Evolutionary conservation across 2,113 vertebrate genomes (phyloP), one percentile per base, ranked within the genome.

Genomic region (Pangasianodon gigas): DNA sequence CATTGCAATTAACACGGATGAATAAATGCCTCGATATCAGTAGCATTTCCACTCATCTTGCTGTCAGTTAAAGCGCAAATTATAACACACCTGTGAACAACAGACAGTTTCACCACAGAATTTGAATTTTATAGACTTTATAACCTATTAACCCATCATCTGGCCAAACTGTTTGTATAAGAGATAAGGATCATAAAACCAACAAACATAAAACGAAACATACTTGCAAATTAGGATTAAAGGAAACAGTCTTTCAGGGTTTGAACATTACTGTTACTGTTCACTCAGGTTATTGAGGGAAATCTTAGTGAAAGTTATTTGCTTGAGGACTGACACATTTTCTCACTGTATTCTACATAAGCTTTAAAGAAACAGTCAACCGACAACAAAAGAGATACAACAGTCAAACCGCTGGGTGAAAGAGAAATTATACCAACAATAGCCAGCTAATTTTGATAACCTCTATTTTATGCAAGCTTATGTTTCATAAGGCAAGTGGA

Each of bases 31-130:
- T 58, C 14, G 7, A 58, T 58, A 83, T 58, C 18, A 83, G 32
- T 58, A 83, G 8, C 16, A 56, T 56, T 37, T 24, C 19, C 9
- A 58, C 52, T 58, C 54, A 83, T 24, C 52, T 52, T 58, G 80
- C 19, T 56, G 80, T 82, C n/a, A 58, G 81, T 41, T 37, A 58
- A 58, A 58, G 52, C 51, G 19, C 29, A 18, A 32, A 26, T 48
- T 48, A 44, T 46, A 11, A n/a, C 79, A 51, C 51, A 81, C 79
- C 79, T 81, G n/a, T 83, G 54, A 56, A 54, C 80, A 37, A 41
- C 81, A 83, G 32, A 83, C 54, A 56, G 81, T 58, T 58, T 83
- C 18, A 58, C 81, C 81, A 83, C 81, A 83, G 52, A 58, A 58
- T 83, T 83, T 83, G 54, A 83, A 83, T 83, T 41, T 41, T 41